Evolutionary conservation across 37 sponge, comb jelly and placozoan genomes (phyloP).

Genomic region (Theonella swinhoei): DNA sequence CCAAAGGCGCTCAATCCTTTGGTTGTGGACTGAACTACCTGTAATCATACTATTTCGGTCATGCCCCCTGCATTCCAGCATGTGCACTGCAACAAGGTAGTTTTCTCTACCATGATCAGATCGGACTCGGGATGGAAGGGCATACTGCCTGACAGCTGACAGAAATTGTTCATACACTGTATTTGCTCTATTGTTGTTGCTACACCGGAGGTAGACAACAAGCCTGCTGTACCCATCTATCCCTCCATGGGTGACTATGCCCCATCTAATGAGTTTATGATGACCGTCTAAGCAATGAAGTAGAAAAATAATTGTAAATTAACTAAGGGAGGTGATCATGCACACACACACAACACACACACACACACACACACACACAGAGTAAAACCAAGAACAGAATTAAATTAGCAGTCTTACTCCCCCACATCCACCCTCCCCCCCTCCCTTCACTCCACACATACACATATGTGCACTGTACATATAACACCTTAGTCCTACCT

Average conservation of each 20-base stretch:
- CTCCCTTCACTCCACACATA: too few species aligned
- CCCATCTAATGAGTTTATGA: constrained; percentile 71
- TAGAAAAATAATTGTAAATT: too few species aligned
- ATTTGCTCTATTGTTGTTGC: constrained; percentile 52
- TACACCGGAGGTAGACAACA: constrained; percentile 44
- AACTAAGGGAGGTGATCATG: neutral
- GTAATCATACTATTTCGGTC: constrained; percentile 27
- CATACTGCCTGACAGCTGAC: constrained; percentile 34
- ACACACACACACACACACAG: neutral
- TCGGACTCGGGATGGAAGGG: constrained; percentile 61
- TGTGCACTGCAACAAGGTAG: constrained; percentile 36
- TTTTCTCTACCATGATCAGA: constrained; percentile 61
- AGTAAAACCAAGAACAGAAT: too few species aligned
- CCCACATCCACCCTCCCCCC: too few species aligned
- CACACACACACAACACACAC: neutral
- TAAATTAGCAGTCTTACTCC: too few species aligned
- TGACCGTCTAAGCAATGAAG: constrained; percentile 69
- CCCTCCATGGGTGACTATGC: constrained; percentile 63
- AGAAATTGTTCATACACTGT: constrained; percentile 57
- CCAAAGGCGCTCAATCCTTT: constrained; percentile 56
- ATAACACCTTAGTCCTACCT: too few species aligned
- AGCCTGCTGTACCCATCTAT: constrained; percentile 66
- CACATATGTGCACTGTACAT: too few species aligned
- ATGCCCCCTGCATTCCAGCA: constrained; percentile 47
- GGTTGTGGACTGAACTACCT: constrained; percentile 64